These are phyloP conservation scores for Dasyornis broadbenti DNA, from an alignment of 2,113 vertebrate genomes.

Conservation along the genomic window DNA sequence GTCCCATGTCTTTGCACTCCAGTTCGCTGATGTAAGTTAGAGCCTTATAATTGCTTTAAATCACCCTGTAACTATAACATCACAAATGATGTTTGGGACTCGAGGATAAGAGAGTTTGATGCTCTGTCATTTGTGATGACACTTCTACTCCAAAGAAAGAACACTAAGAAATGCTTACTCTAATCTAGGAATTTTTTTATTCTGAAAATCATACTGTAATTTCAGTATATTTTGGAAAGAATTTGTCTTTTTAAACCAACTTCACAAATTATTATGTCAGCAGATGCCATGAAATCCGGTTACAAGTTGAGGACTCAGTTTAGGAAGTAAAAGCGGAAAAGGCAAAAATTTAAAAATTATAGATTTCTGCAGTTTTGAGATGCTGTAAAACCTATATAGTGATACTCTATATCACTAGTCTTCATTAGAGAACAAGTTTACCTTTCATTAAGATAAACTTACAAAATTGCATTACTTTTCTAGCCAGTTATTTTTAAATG, in stretches of 20 bases:
- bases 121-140: neutral
- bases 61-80: neutral
- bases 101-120: neutral
- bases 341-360: neutral
- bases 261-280: neutral
- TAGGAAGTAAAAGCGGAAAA: neutral
- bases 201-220: neutral
- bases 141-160: neutral
- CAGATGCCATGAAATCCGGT: neutral
- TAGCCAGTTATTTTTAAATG: neutral
- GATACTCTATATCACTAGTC: neutral
- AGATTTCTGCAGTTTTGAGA: neutral
- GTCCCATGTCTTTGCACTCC: neutral
- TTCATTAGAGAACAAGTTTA: neutral
- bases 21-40: neutral
- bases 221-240: neutral
- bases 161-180: neutral
- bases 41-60: neutral
- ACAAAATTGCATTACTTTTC: neutral
- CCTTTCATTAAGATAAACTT: neutral
- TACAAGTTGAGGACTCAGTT: neutral
- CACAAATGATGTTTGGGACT: neutral
- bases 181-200: neutral
- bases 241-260: neutral
- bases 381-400: neutral